Conservation (phyloP, 53 echinoderm and acorn worm species). For the Holothuria leucospilota region DNA sequence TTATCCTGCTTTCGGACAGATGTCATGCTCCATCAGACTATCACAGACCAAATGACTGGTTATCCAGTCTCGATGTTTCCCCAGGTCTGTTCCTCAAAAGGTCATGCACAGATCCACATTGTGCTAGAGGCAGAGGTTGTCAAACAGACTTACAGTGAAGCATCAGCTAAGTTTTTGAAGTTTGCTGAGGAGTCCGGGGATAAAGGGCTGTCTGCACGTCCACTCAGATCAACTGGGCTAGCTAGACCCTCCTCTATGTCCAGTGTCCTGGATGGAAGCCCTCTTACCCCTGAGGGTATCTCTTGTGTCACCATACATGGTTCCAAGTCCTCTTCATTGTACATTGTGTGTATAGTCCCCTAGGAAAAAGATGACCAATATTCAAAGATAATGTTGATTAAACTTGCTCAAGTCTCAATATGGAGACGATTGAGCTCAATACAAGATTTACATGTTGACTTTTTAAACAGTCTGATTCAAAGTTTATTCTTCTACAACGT, state of each 20-base stretch:
- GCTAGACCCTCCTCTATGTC: slow-evolving; percentile 69
- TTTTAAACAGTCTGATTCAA: too few species aligned
- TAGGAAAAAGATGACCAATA: slow-evolving; percentile 17
- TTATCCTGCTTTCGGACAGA: too few species aligned
- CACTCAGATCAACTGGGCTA: slow-evolving; percentile 72
- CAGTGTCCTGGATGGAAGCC: slow-evolving; percentile 26
- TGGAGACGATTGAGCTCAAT: too few species aligned
- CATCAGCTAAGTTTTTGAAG: slow-evolving; percentile 76
- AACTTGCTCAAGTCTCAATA: too few species aligned
- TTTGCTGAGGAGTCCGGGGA: slow-evolving; percentile 55
- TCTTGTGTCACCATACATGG: slow-evolving; percentile 90
- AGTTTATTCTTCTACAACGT: too few species aligned
- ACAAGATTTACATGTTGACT: too few species aligned
- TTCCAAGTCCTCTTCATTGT: slow-evolving; percentile 52
- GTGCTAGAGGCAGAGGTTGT: too few species aligned
- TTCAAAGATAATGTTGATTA: background rate
- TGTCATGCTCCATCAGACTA: too few species aligned
- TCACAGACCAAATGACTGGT: too few species aligned
- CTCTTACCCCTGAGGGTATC: slow-evolving; percentile 36
- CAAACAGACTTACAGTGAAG: slow-evolving; percentile 88
- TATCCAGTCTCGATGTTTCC: too few species aligned
- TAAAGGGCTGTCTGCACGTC: slow-evolving; percentile 67
- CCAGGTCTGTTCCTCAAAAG: too few species aligned
- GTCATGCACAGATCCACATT: too few species aligned
- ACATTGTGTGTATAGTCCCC: slow-evolving; percentile 79